phyloP scores from a whole-genome alignment of 2,888 invertebrate species.

The Lypha dubia region DNA sequence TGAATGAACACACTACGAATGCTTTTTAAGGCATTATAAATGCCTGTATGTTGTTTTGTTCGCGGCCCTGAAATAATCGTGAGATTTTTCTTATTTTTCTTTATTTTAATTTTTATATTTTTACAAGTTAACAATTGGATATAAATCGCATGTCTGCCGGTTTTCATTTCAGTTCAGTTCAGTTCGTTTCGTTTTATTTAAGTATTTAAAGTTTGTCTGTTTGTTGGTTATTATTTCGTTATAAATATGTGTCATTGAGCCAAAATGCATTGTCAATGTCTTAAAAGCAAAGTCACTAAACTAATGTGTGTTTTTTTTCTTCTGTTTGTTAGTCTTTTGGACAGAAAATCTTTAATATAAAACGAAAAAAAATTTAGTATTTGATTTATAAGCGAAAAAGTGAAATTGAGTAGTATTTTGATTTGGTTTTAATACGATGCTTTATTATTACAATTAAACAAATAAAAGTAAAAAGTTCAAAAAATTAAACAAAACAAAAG shows the following conservation, averaged over 20 bases:
- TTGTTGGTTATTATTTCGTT: slow-evolving; percentile 49
- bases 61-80: slow-evolving; percentile 63
- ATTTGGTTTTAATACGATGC: slow-evolving; percentile 45
- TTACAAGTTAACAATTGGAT: slow-evolving; percentile 57
- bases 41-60: slow-evolving; percentile 35
- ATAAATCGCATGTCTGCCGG: slow-evolving; percentile 67
- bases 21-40: background rate
- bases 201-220: slow-evolving; percentile 40
- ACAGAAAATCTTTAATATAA: slow-evolving; percentile 42
- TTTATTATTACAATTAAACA: slow-evolving; percentile 20
- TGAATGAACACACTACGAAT: background rate
- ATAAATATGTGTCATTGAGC: slow-evolving; percentile 73
- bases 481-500: slow-evolving; percentile 36
- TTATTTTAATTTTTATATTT: slow-evolving; percentile 21
- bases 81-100: slow-evolving; percentile 68
- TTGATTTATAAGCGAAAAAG: slow-evolving; percentile 69
- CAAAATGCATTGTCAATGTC: slow-evolving; percentile 67
- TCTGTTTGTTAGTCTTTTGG: slow-evolving; percentile 1
- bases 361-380: slow-evolving; percentile 18
- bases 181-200: slow-evolving; percentile 23
- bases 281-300: slow-evolving; percentile 65
- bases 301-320: slow-evolving; percentile 45
- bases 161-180: slow-evolving; percentile 46
- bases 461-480: slow-evolving; percentile 8
- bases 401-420: slow-evolving; percentile 59